Base-by-base conservation (phyloP, 2,888 invertebrate species). In the Rosalia funebris region DNA sequence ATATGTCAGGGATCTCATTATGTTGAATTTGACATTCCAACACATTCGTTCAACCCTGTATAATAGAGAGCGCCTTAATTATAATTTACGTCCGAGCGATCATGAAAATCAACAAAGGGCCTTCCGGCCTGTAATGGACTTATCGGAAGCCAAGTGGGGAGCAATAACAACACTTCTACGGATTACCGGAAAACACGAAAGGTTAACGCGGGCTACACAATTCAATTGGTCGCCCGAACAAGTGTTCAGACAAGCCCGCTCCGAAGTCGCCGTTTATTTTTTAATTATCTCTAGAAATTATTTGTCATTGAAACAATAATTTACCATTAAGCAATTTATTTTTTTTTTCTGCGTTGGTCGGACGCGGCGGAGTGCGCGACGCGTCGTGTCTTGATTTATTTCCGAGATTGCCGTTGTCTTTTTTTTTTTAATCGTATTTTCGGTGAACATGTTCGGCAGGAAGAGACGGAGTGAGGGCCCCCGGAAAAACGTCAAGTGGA, bases 171-270 rank as follows among this genome's bases (percentile, higher is more conserved):
- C 68, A 68, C 63, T 64, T 60, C 67, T 55, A 59, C 63, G 68
- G 75, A 77, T 76, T 71, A 75, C 68, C 68, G 68, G 72, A 70
- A 74, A 74, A 71, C 77, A 76, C 74, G 77, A 71, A 75, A 75
- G 61, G 66, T 66, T 67, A 73, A 71, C 66, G 62, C 59, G 20
- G 50, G n/a, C 41, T 31, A 47, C 52, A 56, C 52, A 58, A 47
- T 57, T 55, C 59, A 63, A 66, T 66, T 63, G 63, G 52, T 54
- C 55, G 44, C 45, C 53, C 60, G 55, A 50, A 58, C 64, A 58
- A 64, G 47, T 57, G 64, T 48, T n/a, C 47, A 37, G 34, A 16
- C 53, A 5, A 25, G 15, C 25, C 11, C 12, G 41, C 25, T n/a
- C 11, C 14, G 17, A 20, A n/a, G 36, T 19, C 25, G 53, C n/a